Percentiles rank a stretch among this genome's conserved stretches.
These are phyloP conservation scores for Drosophila micromelanica DNA, from an alignment of 1,140 invertebrate genomes.

Conservation along the genomic window DNA sequence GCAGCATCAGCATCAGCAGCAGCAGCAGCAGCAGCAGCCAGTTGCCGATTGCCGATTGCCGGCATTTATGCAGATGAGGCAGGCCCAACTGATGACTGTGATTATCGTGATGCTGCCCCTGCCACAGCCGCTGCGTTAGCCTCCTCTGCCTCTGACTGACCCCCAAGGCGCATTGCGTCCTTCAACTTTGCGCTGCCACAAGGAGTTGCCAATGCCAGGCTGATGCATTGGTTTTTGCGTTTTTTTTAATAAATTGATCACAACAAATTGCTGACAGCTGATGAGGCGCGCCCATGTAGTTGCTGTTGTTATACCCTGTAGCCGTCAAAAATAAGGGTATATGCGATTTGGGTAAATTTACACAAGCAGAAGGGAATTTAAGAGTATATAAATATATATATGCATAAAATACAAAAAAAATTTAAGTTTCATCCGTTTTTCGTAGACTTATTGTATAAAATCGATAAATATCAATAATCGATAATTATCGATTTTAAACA, in stretches of 20 bases:
- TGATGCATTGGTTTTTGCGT: conserved; percentile 28
- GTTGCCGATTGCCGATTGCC: conserved; percentile 25
- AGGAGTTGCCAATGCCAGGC: neutral
- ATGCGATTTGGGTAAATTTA: too few species aligned
- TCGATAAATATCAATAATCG: too few species aligned
- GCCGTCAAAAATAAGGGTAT: too few species aligned
- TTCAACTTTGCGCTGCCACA: conserved; percentile 36
- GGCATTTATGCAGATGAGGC: conserved; percentile 74
- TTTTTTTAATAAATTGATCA: conserved; percentile 78
- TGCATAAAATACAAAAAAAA: too few species aligned
- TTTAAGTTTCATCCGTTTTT: too few species aligned
- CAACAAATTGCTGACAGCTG: conserved; percentile 82
- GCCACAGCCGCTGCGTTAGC: neutral
- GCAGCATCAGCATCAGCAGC: neutral
- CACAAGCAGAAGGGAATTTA: too few species aligned
- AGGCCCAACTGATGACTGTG: conserved; percentile 53
- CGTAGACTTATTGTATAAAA: too few species aligned
- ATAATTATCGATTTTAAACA: too few species aligned
- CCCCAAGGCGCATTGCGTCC: conserved; percentile 43
- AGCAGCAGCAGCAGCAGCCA: neutral
- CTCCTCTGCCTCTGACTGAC: conserved; percentile 24
- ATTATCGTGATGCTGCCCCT: conserved; percentile 53
- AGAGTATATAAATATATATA: too few species aligned
- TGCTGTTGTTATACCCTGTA: neutral
- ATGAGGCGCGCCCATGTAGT: conserved; percentile 62